These are phyloP conservation scores for Desoria tigrina DNA, from an alignment of 2,888 invertebrate genomes.

Conservation along the genomic window DNA sequence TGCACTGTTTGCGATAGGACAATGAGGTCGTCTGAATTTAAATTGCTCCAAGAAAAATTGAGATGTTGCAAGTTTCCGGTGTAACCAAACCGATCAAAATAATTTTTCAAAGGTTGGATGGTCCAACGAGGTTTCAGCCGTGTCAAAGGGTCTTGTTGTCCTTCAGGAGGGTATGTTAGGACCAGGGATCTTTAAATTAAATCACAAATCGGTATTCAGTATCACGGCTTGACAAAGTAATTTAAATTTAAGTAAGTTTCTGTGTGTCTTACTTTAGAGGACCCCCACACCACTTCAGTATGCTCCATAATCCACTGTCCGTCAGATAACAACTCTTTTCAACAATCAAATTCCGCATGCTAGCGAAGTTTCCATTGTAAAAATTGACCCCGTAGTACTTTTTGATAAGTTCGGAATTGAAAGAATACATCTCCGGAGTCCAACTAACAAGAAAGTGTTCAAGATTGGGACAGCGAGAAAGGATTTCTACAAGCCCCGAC, in stretches of 20 bases:
- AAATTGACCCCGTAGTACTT: slow-evolving; percentile 51
- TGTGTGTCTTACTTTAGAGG: slow-evolving; percentile 26
- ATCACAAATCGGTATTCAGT: neutral
- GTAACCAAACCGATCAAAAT: slow-evolving; percentile 48
- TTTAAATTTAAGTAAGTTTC: too few relatives aligned
- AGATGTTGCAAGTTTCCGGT: slow-evolving; percentile 44
- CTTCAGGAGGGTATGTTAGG: slow-evolving; percentile 28
- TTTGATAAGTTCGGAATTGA: slow-evolving; percentile 50
- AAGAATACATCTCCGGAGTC: slow-evolving; percentile 50
- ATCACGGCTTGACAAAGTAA: too few relatives aligned
- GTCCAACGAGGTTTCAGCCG: slow-evolving; percentile 50
- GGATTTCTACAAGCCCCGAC: slow-evolving; percentile 45
- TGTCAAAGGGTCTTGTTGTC: slow-evolving; percentile 39
- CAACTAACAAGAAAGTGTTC: slow-evolving; percentile 42
- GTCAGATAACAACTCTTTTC: slow-evolving; percentile 48
- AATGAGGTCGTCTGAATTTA: slow-evolving; percentile 36
- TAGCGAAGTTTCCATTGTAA: slow-evolving; percentile 45
- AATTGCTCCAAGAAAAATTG: slow-evolving; percentile 49
- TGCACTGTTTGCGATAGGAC: slow-evolving; percentile 31
- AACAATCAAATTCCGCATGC: slow-evolving; percentile 37
- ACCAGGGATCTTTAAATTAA: slow-evolving; percentile 12
- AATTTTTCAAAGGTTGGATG: slow-evolving; percentile 46
- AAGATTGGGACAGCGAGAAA: slow-evolving; percentile 46
- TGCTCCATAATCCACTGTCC: slow-evolving; percentile 46
- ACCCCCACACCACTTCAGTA: slow-evolving; percentile 50